These are phyloP conservation scores for Trimorus sp. DNA, from an alignment of 2,888 invertebrate genomes.

Conservation along the genomic window DNA sequence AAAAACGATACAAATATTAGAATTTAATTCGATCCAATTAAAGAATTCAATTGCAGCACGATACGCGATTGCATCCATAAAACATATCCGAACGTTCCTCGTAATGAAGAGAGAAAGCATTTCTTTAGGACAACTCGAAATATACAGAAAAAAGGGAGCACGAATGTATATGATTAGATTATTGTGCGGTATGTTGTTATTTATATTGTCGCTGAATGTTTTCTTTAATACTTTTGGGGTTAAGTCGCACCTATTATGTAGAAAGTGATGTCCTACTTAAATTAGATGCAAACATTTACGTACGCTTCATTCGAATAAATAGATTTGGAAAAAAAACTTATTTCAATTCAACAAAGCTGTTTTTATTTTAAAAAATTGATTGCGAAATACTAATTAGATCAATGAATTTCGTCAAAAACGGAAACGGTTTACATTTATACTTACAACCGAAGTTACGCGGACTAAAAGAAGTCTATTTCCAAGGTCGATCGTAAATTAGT, in stretches of 20 bases:
- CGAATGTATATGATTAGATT: slow-evolving; percentile 35
- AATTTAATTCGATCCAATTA: slow-evolving; percentile 51
- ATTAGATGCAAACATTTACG: slow-evolving; percentile 1
- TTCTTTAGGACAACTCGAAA: not conserved
- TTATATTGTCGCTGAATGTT: slow-evolving; percentile 15
- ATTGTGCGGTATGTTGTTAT: slow-evolving; percentile 29
- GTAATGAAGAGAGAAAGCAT: not conserved
- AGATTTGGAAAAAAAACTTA: too few relatives aligned
- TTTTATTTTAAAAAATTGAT: too few relatives aligned
- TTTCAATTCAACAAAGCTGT: too few relatives aligned
- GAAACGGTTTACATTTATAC: too few relatives aligned
- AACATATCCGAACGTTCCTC: slow-evolving; percentile 22
- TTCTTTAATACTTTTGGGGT: slow-evolving; percentile 4
- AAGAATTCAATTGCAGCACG: slow-evolving; percentile 26
- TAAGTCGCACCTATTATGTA: slow-evolving; percentile 49
- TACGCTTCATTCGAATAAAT: too few relatives aligned
- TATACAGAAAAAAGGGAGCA: not conserved
- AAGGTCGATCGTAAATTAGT: slow-evolving; percentile 45
- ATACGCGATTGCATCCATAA: slow-evolving; percentile 26
- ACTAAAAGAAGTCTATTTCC: slow-evolving; percentile 38
- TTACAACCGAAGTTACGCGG: not conserved
- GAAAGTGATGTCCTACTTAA: slow-evolving; percentile 51
- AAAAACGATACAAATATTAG: slow-evolving; percentile 58
- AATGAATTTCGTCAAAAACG: too few relatives aligned
- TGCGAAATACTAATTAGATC: too few relatives aligned